These are phyloP conservation scores for Drosophila prostipennis DNA, from an alignment of 2,888 invertebrate species.

Conservation along the genomic window DNA sequence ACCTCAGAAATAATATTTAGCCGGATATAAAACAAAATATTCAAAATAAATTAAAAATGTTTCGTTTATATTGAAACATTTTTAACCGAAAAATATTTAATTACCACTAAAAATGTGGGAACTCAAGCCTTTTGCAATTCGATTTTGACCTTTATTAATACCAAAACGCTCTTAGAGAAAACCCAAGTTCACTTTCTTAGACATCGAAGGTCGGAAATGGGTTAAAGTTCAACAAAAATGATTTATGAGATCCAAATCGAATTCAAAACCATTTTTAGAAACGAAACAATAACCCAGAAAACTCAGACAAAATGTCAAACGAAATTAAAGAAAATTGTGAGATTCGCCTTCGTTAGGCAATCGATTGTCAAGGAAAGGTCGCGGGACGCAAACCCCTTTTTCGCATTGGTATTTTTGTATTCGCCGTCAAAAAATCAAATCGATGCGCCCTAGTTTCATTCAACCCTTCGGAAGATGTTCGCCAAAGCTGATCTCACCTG, in stretches of 20 bases:
- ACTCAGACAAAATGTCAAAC: slow-evolving; percentile 50
- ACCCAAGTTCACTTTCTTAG: not conserved
- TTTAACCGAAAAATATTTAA: too few species aligned
- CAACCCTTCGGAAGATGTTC: slow-evolving; percentile 61
- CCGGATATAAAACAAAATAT: too few species aligned
- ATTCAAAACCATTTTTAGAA: slow-evolving; percentile 68
- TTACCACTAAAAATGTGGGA: not conserved
- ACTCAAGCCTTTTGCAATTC: not conserved
- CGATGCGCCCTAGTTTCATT: slow-evolving; percentile 42
- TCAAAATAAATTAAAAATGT: too few species aligned
- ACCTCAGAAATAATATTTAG: too few species aligned
- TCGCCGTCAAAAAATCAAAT: slow-evolving; percentile 70
- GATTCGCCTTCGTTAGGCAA: slow-evolving; percentile 60
- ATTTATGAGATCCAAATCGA: slow-evolving; percentile 58
- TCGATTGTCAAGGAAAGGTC: slow-evolving; percentile 57
- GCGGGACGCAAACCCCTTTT: slow-evolving; percentile 44
- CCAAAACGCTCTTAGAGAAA: not conserved
- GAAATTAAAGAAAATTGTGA: slow-evolving; percentile 60
- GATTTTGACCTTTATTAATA: not conserved
- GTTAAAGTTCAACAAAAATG: slow-evolving; percentile 25
- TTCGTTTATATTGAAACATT: too few species aligned
- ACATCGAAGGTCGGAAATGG: not conserved
- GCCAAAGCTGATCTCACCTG: slow-evolving; percentile 71
- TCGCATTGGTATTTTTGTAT: slow-evolving; percentile 42
- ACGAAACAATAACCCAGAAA: slow-evolving; percentile 45